phyloP scores from a whole-genome alignment of 2,113 vertebrate genomes.

The Catharus fuscescens region DNA sequence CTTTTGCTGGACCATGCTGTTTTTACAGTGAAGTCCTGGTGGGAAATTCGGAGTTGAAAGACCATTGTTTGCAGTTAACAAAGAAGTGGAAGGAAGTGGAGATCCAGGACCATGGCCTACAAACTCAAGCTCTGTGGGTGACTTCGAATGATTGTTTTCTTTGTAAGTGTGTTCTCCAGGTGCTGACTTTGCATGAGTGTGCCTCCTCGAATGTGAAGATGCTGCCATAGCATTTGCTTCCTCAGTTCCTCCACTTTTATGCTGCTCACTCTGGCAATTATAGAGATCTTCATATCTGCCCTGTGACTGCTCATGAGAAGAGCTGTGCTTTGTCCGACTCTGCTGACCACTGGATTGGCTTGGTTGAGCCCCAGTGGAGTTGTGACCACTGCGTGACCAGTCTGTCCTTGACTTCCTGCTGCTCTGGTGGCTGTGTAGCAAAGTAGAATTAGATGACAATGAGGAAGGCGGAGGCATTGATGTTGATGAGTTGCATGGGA shows the following conservation, averaged over 20 bases:
- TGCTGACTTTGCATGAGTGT: conserved; percentile 75
- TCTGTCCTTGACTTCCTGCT: conserved; percentile 87
- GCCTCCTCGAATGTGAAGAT: conserved; percentile 79
- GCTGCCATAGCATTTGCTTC: conserved; percentile 79
- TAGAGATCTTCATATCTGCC: conserved; percentile 87
- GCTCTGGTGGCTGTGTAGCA: conserved; percentile 77
- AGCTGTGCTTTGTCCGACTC: conserved; percentile 79
- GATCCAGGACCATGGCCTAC: conserved; percentile 78
- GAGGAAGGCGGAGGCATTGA: conserved; percentile 78
- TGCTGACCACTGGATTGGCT: conserved; percentile 73
- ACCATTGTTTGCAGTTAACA: conserved; percentile 80
- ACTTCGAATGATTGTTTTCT: conserved; percentile 83
- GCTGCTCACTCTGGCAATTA: conserved; percentile 84
- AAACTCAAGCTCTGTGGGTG: conserved; percentile 83
- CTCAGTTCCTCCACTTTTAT: conserved; percentile 75
- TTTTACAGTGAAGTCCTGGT: conserved; percentile 87
- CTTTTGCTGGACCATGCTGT: conserved; percentile 87
- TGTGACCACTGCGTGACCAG: conserved; percentile 83
- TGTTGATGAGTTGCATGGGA: conserved; percentile 59
- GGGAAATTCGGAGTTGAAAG: conserved; percentile 88
- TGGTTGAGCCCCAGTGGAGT: conserved; percentile 66
- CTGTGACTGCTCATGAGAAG: conserved; percentile 80
- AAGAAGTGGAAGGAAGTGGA: conserved; percentile 89
- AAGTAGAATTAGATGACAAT: conserved; percentile 75
- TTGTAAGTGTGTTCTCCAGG: conserved; percentile 77